phyloP scores from a whole-genome alignment of 2,888 invertebrate genomes.

The Nemotelus nigrinus region DNA sequence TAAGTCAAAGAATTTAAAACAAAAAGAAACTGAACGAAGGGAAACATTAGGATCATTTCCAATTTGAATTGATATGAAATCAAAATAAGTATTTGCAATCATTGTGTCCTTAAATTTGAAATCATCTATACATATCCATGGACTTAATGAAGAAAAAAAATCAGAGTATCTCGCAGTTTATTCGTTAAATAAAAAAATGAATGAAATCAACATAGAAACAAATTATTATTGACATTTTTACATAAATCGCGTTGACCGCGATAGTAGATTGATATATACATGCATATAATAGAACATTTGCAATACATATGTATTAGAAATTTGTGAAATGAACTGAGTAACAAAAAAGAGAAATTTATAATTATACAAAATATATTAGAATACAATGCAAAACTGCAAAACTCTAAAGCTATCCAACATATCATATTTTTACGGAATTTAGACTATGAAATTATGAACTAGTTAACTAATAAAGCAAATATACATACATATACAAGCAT shows the following conservation, averaged over 20 bases:
- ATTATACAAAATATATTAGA: slow-evolving; percentile 13
- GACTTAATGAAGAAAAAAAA: slow-evolving; percentile 27
- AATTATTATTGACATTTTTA: background rate
- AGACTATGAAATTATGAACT: background rate
- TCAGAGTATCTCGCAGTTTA: slow-evolving; percentile 22
- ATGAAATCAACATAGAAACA: slow-evolving; percentile 1
- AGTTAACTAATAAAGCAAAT: slow-evolving; percentile 40
- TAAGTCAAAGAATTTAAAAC: too few relatives aligned
- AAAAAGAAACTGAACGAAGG: too few relatives aligned
- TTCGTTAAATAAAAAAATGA: slow-evolving; percentile 5
- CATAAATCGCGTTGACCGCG: slow-evolving; percentile 12
- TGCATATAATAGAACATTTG: background rate
- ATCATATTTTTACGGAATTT: slow-evolving; percentile 34
- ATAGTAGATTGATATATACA: background rate
- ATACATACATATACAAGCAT: slow-evolving; percentile 7
- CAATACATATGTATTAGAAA: background rate
- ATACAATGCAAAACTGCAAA: slow-evolving; percentile 9
- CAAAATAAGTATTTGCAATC: slow-evolving; percentile 32
- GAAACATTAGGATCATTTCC: too few relatives aligned
- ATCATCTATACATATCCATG: slow-evolving; percentile 35
- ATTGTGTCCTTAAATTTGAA: slow-evolving; percentile 35
- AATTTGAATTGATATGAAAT: background rate
- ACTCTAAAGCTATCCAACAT: slow-evolving; percentile 35
- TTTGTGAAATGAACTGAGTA: slow-evolving; percentile 21
- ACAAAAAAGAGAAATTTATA: slow-evolving; percentile 3